Evolutionary conservation across 2,888 invertebrate genomes (phyloP).

Genomic region (Glaucopsyche alexis): DNA sequence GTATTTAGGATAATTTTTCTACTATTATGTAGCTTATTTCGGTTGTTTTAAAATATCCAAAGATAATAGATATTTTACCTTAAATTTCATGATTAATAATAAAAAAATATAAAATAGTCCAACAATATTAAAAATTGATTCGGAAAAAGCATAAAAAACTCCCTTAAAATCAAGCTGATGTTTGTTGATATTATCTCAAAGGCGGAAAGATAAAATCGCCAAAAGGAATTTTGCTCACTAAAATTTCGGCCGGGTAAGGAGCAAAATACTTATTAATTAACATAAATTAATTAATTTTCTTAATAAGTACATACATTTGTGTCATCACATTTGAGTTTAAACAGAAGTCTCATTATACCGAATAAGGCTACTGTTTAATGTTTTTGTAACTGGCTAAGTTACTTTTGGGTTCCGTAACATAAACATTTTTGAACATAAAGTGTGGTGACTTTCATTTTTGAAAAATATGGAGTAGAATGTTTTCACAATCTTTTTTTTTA

Average conservation of each 20-base stretch:
- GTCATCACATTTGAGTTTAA: slow-evolving; percentile 16
- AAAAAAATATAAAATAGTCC: too few relatives aligned
- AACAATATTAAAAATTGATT: too few relatives aligned
- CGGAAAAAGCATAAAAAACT: too few relatives aligned
- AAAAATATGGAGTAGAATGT: too few relatives aligned
- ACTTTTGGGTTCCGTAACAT: background rate
- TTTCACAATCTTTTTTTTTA: too few relatives aligned
- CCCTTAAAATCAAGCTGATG: background rate
- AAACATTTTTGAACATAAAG: background rate
- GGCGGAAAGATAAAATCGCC: background rate
- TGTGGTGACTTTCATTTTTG: background rate
- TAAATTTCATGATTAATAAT: too few relatives aligned
- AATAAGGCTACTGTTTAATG: slow-evolving; percentile 1
- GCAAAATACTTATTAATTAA: slow-evolving; percentile 12
- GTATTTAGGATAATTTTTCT: too few relatives aligned
- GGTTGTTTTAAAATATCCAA: too few relatives aligned
- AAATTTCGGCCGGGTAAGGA: background rate
- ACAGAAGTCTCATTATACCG: slow-evolving; percentile 10
- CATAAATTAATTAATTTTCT: slow-evolving; percentile 11
- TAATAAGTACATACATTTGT: slow-evolving; percentile 13
- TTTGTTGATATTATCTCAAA: background rate
- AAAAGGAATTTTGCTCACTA: background rate
- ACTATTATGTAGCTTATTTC: too few relatives aligned
- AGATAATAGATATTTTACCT: too few relatives aligned
- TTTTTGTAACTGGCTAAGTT: slow-evolving; percentile 1